These are phyloP conservation scores for Actinia tenebrosa DNA, from an alignment of 64 coral and sea anemone species.

Conservation along the genomic window DNA sequence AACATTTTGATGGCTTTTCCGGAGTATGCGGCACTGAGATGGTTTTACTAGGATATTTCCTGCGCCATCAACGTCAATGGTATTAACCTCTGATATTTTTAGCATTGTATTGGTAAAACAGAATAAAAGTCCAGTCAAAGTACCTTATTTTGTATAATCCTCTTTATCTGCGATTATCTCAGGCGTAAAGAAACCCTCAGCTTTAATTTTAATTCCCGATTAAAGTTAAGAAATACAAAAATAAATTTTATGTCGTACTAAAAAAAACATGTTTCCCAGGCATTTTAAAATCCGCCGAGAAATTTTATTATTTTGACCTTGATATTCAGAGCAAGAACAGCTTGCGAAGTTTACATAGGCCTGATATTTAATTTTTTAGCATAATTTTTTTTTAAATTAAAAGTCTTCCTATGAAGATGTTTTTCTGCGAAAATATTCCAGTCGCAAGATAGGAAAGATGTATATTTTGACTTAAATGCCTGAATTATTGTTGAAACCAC, in stretches of 20 bases:
- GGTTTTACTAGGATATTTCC: not conserved
- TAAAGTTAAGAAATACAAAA: not conserved
- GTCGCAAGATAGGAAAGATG: not conserved
- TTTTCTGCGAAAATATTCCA: not conserved
- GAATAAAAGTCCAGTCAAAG: not conserved
- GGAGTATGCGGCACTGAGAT: not conserved
- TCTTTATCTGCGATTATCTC: not conserved
- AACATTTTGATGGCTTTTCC: not conserved
- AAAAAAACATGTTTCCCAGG: not conserved
- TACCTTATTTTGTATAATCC: not conserved
- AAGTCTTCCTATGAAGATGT: not conserved
- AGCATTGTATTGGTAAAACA: not conserved
- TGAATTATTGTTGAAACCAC: not conserved
- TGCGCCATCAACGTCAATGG: not conserved
- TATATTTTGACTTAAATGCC: not conserved
- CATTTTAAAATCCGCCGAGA: not conserved
- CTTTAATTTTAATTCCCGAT: not conserved
- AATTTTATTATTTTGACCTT: slow-evolving; percentile 1
- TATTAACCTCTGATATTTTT: not conserved
- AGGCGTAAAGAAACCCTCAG: not conserved
- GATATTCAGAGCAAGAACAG: not conserved
- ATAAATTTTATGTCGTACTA: not conserved
- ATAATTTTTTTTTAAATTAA: not conserved
- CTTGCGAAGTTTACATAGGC: not conserved
- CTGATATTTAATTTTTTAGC: not conserved